Conservation (phyloP, 2,113 vertebrate species). For the Pollachius pollachius region DNA sequence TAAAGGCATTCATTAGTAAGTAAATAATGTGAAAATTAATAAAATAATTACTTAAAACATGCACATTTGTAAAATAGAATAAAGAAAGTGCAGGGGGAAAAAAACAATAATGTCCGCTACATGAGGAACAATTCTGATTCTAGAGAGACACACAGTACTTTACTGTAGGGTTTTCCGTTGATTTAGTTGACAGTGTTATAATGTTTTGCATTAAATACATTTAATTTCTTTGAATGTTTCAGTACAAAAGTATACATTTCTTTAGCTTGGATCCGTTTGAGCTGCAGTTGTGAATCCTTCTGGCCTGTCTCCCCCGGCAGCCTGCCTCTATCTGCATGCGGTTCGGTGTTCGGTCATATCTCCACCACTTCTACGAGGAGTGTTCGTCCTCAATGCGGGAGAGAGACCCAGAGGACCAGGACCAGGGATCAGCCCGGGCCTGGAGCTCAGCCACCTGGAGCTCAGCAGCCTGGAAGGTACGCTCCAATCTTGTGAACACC, state of each 20-base stretch:
- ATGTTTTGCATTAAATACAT: not conserved
- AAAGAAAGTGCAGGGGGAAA: too few relatives aligned
- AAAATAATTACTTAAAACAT: not conserved
- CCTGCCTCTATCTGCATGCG: constrained; percentile 57
- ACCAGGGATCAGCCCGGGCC: constrained; percentile 82
- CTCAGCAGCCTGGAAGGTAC: constrained; percentile 91
- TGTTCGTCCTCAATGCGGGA: constrained; percentile 93
- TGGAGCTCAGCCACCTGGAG: constrained; percentile 81
- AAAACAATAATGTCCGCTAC: too few relatives aligned
- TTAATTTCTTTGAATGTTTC: not conserved
- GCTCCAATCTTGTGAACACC: not conserved
- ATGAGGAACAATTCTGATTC: too few relatives aligned
- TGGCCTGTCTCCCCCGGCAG: constrained; percentile 17
- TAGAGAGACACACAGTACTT: too few relatives aligned
- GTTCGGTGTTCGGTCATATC: constrained; percentile 94
- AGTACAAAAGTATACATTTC: not conserved
- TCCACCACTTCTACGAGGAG: constrained; percentile 97
- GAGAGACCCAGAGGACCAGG: constrained; percentile 68
- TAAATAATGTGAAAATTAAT: not conserved
- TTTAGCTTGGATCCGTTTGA: not conserved
- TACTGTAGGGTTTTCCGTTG: too few relatives aligned
- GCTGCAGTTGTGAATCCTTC: not conserved
- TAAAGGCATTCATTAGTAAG: not conserved
- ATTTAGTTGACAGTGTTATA: not conserved
- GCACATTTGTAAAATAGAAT: too few relatives aligned